Conservation (phyloP, 2,888 invertebrate species). For the Apeira syringaria region DNA sequence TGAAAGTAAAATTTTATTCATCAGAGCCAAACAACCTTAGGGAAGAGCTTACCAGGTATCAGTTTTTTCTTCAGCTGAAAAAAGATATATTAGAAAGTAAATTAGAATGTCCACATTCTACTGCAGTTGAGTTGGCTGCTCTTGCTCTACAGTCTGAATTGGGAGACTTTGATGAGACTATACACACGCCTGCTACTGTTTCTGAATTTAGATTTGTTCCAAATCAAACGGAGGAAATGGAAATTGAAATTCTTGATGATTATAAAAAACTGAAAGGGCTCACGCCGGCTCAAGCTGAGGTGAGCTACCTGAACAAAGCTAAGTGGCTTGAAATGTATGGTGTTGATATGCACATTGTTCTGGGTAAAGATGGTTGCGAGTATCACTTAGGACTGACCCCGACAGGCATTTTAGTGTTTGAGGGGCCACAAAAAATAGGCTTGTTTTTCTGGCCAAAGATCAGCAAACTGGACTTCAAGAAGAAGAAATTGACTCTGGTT, state of each 20-base stretch:
- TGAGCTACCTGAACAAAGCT: slow-evolving; percentile 96
- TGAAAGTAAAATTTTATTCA: slow-evolving; percentile 99
- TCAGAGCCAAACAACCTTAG: slow-evolving; percentile 98
- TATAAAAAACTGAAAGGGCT: slow-evolving; percentile 94
- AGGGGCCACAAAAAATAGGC: slow-evolving; percentile 98
- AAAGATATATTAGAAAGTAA: slow-evolving; percentile 96
- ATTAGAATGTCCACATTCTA: slow-evolving; percentile 94
- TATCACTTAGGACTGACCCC: slow-evolving; percentile 98
- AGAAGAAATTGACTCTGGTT: slow-evolving; percentile 97
- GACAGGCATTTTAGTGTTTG: slow-evolving; percentile 98
- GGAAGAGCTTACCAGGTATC: slow-evolving; percentile 98
- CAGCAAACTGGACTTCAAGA: slow-evolving; percentile 98
- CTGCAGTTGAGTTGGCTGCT: slow-evolving; percentile 95
- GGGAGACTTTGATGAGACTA: slow-evolving; percentile 96
- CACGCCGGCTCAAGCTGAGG: slow-evolving; percentile 97
- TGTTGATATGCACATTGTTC: slow-evolving; percentile 98
- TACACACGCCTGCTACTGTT: slow-evolving; percentile 97
- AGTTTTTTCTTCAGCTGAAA: slow-evolving; percentile 98
- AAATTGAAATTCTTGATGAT: slow-evolving; percentile 96
- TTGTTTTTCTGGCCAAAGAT: slow-evolving; percentile 99
- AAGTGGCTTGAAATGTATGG: slow-evolving; percentile 99
- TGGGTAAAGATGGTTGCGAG: slow-evolving; percentile 98
- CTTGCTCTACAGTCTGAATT: slow-evolving; percentile 98
- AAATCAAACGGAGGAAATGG: slow-evolving; percentile 98
- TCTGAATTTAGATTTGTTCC: slow-evolving; percentile 99